These are phyloP conservation scores for Tragopan temminckii DNA, from an alignment of 2,797 vertebrate species.

Conservation along the genomic window DNA sequence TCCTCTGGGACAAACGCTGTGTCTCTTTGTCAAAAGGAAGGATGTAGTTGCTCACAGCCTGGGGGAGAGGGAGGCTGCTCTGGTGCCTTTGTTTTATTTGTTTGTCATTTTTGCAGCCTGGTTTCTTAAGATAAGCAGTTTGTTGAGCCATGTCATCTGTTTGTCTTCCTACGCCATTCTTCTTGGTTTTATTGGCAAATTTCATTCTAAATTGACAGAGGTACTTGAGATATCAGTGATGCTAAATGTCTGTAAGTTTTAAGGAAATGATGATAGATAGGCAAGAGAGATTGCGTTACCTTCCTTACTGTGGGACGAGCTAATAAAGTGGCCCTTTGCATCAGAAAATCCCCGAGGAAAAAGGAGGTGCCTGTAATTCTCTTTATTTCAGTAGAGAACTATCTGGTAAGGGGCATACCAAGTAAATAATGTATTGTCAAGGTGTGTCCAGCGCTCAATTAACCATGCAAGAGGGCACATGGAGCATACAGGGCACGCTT, in stretches of 20 bases:
- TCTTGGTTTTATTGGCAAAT: slow-evolving; percentile 1
- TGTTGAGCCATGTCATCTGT: background rate
- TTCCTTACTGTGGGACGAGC: background rate
- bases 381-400: background rate
- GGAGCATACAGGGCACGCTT: background rate
- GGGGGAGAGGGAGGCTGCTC: background rate
- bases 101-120: slow-evolving; percentile 4
- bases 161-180: background rate
- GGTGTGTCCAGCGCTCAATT: background rate
- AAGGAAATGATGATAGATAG: background rate
- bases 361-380: background rate
- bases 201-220: background rate
- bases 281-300: background rate
- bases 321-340: background rate
- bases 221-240: background rate
- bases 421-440: background rate
- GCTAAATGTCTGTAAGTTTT: background rate
- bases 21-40: slow-evolving; percentile 54
- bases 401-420: background rate
- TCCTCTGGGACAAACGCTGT: background rate
- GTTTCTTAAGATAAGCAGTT: slow-evolving; percentile 51
- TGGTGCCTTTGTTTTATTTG: background rate
- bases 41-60: slow-evolving; percentile 9
- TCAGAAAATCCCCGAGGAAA: background rate
- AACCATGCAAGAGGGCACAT: background rate